A percentile compares a stretch with the other conserved stretches of the same genome.
These are phyloP conservation scores for Scolopax bukidnonensis DNA, from an alignment of 2,797 vertebrate genomes.

Conservation along the genomic window DNA sequence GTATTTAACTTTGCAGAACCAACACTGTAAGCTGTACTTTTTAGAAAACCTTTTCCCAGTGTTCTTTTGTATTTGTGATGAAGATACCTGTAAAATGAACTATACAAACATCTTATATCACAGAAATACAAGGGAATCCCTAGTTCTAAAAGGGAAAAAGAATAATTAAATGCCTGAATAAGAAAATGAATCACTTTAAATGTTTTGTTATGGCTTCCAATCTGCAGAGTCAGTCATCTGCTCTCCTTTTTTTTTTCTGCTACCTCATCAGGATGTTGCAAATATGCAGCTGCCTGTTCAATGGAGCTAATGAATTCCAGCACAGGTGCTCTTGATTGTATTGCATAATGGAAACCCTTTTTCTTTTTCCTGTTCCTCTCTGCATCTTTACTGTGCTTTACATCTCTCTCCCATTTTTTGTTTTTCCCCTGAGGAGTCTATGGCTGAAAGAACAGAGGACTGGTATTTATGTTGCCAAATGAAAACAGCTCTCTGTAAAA, in stretches of 20 bases:
- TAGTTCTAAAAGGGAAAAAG: neutral
- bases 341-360: neutral
- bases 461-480: neutral
- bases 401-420: neutral
- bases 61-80: neutral
- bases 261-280: neutral
- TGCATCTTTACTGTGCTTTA: neutral
- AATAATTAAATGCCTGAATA: neutral
- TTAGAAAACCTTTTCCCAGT: neutral
- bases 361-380: neutral
- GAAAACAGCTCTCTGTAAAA: neutral
- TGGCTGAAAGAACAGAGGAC: neutral
- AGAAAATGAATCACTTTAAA: neutral
- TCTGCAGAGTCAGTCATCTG: neutral
- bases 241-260: neutral
- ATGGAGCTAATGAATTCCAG: constrained; percentile 18
- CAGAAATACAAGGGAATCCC: neutral
- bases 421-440: neutral
- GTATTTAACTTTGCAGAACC: neutral
- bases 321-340: constrained; percentile 7
- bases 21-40: neutral
- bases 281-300: constrained; percentile 19
- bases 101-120: neutral
- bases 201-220: neutral
- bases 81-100: neutral